Conservation (phyloP, 2,888 invertebrate genomes). For the Phyllotreta cruciferae region DNA sequence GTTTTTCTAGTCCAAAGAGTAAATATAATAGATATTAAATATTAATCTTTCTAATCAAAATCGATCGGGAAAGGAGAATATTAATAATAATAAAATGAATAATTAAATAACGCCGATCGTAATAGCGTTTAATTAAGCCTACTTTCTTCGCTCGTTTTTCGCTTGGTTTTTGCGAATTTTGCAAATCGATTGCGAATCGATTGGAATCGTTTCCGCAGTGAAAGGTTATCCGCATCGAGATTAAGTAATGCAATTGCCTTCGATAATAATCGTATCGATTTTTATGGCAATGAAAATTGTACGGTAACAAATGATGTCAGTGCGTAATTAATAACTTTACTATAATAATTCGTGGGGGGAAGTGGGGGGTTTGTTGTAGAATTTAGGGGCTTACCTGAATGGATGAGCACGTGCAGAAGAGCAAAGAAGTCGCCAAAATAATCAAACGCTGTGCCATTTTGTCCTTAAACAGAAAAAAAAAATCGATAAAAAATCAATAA, state of each 20-base stretch:
- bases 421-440: slow-evolving; percentile 56
- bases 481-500: slow-evolving; percentile 47
- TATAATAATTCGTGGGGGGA: neutral
- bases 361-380: no score
- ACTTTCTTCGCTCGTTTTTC: no score
- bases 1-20: no score
- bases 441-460: slow-evolving; percentile 59
- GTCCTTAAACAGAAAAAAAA: slow-evolving; percentile 54
- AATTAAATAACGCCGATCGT: no score
- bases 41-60: no score
- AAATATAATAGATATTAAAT: no score
- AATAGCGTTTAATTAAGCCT: no score
- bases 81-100: no score
- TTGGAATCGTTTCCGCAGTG: slow-evolving; percentile 9
- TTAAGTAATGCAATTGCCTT: slow-evolving; percentile 20
- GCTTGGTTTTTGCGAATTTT: no score
- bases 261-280: slow-evolving; percentile 12
- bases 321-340: neutral
- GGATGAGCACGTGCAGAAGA: slow-evolving; percentile 45
- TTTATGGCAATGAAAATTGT: slow-evolving; percentile 22
- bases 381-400: slow-evolving; percentile 43
- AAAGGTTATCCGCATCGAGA: slow-evolving; percentile 14
- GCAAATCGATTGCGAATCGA: no score
- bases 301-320: slow-evolving; percentile 2
- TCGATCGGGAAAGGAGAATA: no score